Conservation (phyloP, 2,888 invertebrate species). For the Cyrtodaria siliqua region DNA sequence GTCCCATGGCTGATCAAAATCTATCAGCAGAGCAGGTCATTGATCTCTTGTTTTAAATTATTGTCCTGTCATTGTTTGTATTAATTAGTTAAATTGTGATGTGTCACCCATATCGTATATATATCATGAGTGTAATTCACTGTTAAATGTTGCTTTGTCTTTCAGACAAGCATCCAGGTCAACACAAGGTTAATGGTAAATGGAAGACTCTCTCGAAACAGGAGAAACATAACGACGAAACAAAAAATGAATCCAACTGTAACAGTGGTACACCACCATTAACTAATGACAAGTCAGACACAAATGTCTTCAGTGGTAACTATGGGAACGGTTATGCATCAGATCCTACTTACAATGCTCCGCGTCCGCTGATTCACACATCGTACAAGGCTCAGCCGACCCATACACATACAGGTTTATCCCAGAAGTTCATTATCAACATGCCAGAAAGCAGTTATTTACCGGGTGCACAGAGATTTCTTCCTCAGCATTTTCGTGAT, state of each 20-base stretch:
- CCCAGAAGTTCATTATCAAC: constrained; percentile 70
- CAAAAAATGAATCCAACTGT: constrained; percentile 20
- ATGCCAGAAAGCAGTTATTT: constrained; percentile 72
- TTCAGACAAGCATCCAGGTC: constrained; percentile 47
- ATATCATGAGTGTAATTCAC: no score
- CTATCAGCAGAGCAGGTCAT: no score
- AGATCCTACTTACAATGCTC: constrained; percentile 67
- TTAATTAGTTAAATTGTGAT: no score
- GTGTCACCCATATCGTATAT: no score
- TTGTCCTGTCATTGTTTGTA: no score
- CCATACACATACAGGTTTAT: constrained; percentile 66
- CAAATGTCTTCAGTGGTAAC: constrained; percentile 10
- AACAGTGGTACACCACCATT: constrained; percentile 48
- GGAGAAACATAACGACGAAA: neutral
- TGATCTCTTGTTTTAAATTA: no score
- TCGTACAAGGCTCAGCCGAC: constrained; percentile 72
- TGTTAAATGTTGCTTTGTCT: no score
- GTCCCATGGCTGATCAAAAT: no score
- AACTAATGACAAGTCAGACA: constrained; percentile 8
- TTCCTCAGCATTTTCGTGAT: constrained; percentile 41
- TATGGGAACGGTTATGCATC: constrained; percentile 69
- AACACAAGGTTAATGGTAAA: constrained; percentile 22
- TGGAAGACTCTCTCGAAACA: constrained; percentile 27
- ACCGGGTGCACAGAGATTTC: constrained; percentile 37
- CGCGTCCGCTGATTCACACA: constrained; percentile 43